These are phyloP conservation scores for Anguilla anguilla DNA, from an alignment of 2,797 vertebrate genomes.

Conservation along the genomic window DNA sequence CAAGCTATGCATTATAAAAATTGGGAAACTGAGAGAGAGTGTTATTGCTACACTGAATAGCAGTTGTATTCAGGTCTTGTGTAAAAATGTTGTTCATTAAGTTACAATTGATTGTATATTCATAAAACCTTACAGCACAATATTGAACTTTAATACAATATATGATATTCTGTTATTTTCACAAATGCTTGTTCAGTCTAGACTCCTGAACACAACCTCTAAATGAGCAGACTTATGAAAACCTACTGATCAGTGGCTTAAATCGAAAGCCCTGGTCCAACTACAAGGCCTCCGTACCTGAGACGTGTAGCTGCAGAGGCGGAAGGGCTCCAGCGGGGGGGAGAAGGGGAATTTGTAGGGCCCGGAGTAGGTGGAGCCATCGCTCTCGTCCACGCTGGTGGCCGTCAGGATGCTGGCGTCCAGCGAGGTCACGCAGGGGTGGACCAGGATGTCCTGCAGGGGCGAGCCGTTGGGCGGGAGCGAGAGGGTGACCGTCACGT, in stretches of 20 bases:
- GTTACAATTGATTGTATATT: too few relatives aligned
- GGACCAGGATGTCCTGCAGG: slow-evolving; percentile 89
- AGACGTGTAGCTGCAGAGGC: slow-evolving; percentile 90
- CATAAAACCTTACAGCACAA: too few relatives aligned
- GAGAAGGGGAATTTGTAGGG: slow-evolving; percentile 95
- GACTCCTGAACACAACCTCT: background rate
- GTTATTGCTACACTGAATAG: too few relatives aligned
- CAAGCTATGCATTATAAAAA: too few relatives aligned
- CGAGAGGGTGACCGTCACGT: slow-evolving; percentile 84
- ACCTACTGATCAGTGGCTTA: background rate
- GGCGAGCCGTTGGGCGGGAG: slow-evolving; percentile 90
- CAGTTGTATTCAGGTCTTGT: too few relatives aligned
- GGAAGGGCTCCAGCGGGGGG: slow-evolving; percentile 87
- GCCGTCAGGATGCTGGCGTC: slow-evolving; percentile 86
- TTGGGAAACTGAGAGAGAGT: too few relatives aligned
- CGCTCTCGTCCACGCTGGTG: slow-evolving; percentile 78
- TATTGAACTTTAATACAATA: too few relatives aligned
- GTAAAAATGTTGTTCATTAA: too few relatives aligned
- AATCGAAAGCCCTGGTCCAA: background rate
- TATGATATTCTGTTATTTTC: background rate
- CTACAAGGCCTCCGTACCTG: slow-evolving; percentile 75
- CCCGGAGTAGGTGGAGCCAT: slow-evolving; percentile 86
- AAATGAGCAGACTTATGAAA: background rate
- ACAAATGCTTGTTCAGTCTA: background rate
- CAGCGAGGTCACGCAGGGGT: slow-evolving; percentile 89